A percentile compares a stretch with the other conserved stretches of the same genome.
Evolutionary conservation across 2,888 invertebrate genomes (phyloP).

Genomic region (Cistogaster globosa): DNA sequence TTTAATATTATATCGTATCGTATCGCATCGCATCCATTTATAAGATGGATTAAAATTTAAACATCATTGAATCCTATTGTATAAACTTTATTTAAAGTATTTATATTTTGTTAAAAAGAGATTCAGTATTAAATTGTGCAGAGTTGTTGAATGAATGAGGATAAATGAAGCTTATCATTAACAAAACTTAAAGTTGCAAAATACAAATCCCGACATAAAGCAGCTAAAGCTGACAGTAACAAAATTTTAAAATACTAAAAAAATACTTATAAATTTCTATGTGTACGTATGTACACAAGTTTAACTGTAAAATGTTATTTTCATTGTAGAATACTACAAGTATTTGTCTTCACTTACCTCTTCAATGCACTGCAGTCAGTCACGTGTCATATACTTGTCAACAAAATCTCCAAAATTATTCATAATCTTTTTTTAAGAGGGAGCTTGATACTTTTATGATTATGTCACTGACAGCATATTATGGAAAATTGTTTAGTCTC

Average conservation of each 20-base stretch:
- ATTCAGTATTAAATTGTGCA: constrained; percentile 51
- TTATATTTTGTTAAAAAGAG: constrained; percentile 35
- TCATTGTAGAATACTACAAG: constrained; percentile 16
- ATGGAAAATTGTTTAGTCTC: constrained; percentile 17
- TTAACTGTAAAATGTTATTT: constrained; percentile 5
- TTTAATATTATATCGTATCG: not conserved
- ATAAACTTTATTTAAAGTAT: constrained; percentile 50
- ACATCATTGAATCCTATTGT: constrained; percentile 39
- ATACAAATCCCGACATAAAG: constrained; percentile 45
- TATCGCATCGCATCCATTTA: not conserved
- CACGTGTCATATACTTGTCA: constrained; percentile 56
- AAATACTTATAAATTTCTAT: not conserved
- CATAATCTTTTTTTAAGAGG: constrained; percentile 44
- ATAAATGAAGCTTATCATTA: constrained; percentile 59
- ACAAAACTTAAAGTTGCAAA: constrained; percentile 52
- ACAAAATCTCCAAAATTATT: constrained; percentile 23
- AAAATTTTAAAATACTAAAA: constrained; percentile 31
- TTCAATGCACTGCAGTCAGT: constrained; percentile 25
- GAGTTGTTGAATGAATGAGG: constrained; percentile 43
- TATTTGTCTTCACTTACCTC: constrained; percentile 34
- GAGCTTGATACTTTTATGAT: constrained; percentile 56
- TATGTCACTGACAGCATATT: constrained; percentile 40
- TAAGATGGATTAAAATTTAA: constrained; percentile 51
- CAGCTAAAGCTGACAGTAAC: constrained; percentile 30
- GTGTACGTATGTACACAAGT: not conserved